These are phyloP conservation scores for Rhinolophus sinicus DNA, from an alignment of 2,113 vertebrate species.

Conservation along the genomic window DNA sequence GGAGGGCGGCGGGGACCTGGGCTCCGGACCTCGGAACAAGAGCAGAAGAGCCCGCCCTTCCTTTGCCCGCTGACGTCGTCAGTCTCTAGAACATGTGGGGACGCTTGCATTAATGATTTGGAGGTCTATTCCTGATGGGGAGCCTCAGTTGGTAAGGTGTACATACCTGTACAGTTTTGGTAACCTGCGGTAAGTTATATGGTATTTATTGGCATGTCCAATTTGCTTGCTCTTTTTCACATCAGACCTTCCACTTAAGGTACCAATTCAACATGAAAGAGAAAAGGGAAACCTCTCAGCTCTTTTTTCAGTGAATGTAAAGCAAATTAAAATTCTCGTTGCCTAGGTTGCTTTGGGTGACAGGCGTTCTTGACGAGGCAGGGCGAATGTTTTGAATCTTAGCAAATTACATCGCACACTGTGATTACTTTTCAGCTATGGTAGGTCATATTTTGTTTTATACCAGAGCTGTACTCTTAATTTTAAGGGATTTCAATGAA, in stretches of 20 bases:
- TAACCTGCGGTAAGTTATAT: slow-evolving; percentile 82
- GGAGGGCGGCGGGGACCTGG: slow-evolving; percentile 86
- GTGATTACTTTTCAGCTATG: slow-evolving; percentile 86
- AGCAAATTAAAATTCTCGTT: slow-evolving; percentile 78
- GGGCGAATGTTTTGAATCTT: slow-evolving; percentile 80
- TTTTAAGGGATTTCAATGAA: slow-evolving; percentile 83
- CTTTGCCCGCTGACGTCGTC: slow-evolving; percentile 91
- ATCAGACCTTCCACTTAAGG: slow-evolving; percentile 86
- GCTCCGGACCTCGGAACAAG: slow-evolving; percentile 89
- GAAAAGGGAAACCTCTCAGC: slow-evolving; percentile 79
- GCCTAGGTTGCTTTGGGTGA: slow-evolving; percentile 75
- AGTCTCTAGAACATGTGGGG: slow-evolving; percentile 72
- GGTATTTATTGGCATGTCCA: slow-evolving; percentile 88
- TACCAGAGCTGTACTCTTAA: slow-evolving; percentile 84
- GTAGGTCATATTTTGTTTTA: slow-evolving; percentile 86
- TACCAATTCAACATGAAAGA: slow-evolving; percentile 68
- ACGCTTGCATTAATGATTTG: slow-evolving; percentile 55
- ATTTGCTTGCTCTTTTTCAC: slow-evolving; percentile 87
- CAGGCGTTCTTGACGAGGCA: slow-evolving; percentile 77
- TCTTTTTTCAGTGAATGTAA: slow-evolving; percentile 85
- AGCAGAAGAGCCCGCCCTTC: slow-evolving; percentile 90
- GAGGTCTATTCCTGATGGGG: slow-evolving; percentile 81
- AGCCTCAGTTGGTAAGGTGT: slow-evolving; percentile 82
- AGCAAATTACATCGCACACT: slow-evolving; percentile 87
- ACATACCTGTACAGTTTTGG: slow-evolving; percentile 89